phyloP scores from a whole-genome alignment of 2,797 vertebrate genomes.

The Enteromius anoplus region DNA sequence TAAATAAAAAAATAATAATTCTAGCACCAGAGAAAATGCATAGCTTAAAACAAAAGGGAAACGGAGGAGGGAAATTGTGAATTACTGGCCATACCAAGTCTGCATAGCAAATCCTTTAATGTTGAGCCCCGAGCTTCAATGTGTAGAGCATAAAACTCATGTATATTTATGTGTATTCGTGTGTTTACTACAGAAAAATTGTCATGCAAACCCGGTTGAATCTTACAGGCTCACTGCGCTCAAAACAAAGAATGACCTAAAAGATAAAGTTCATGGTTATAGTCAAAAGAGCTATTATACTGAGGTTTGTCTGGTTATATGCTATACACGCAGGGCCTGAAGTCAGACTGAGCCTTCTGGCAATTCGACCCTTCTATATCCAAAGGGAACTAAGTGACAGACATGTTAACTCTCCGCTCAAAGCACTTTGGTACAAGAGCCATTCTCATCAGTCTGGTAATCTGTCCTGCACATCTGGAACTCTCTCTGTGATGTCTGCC shows the following conservation, averaged over 20 bases:
- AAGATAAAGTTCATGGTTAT: background rate
- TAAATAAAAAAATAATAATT: background rate
- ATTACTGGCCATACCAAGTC: background rate
- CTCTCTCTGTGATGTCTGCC: conserved; percentile 35
- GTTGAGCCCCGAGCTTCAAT: background rate
- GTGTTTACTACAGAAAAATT: conserved; percentile 7
- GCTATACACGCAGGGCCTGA: background rate
- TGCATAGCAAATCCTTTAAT: conserved; percentile 2
- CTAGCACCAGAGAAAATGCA: background rate
- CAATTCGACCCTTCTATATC: background rate
- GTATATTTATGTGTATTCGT: background rate
- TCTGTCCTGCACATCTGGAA: conserved; percentile 16
- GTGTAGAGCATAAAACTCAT: background rate
- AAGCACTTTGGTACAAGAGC: conserved; percentile 24
- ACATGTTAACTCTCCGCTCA: conserved; percentile 16
- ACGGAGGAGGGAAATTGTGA: background rate
- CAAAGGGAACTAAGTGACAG: conserved; percentile 30
- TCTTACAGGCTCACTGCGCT: background rate
- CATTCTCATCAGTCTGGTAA: conserved; percentile 37
- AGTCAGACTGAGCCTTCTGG: conserved; percentile 33
- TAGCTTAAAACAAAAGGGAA: background rate
- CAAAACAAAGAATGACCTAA: conserved; percentile 20
- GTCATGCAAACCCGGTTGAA: background rate
- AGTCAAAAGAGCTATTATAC: background rate
- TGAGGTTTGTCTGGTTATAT: background rate